Percentiles rank a stretch among this genome's conserved stretches.
phyloP scores from a whole-genome alignment of 2,888 invertebrate species.

The Pardosa pseudoannulata region DNA sequence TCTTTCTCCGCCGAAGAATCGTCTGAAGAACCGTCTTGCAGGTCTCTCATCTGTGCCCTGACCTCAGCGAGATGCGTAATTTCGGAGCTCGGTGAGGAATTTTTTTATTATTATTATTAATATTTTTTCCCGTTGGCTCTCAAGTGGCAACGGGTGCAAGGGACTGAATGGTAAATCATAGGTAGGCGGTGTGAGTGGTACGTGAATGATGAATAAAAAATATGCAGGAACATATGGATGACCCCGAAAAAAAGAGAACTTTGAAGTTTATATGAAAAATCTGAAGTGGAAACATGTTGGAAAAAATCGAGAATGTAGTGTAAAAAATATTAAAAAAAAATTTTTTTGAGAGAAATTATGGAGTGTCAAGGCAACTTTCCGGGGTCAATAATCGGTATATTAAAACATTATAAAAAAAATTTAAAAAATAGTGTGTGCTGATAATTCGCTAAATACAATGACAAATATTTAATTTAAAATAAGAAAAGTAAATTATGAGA shows the following conservation, averaged over 20 bases:
- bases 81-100: not conserved
- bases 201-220: not conserved
- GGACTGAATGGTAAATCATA: not conserved
- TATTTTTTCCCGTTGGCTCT: not conserved
- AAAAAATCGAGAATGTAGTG: not conserved
- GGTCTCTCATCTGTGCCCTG: not conserved
- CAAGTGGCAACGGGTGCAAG: slow-evolving; percentile 13
- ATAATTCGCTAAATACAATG: too few relatives aligned
- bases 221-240: slow-evolving; percentile 1
- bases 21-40: not conserved
- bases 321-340: not conserved
- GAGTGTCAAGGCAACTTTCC: not conserved
- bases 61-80: slow-evolving; percentile 13
- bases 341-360: not conserved
- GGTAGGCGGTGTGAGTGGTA: not conserved
- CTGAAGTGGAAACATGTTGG: slow-evolving; percentile 6
- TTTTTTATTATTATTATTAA: slow-evolving; percentile 13
- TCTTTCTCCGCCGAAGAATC: not conserved
- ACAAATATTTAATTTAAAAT: too few relatives aligned
- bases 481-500: too few relatives aligned
- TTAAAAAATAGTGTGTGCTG: too few relatives aligned
- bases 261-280: slow-evolving; percentile 5
- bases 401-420: too few relatives aligned
- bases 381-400: not conserved
- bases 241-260: not conserved